Percentiles rank a stretch among this genome's conserved stretches.
Evolutionary conservation across 2,113 vertebrate genomes (phyloP).

Genomic region (Corythornis madagascariensis): DNA sequence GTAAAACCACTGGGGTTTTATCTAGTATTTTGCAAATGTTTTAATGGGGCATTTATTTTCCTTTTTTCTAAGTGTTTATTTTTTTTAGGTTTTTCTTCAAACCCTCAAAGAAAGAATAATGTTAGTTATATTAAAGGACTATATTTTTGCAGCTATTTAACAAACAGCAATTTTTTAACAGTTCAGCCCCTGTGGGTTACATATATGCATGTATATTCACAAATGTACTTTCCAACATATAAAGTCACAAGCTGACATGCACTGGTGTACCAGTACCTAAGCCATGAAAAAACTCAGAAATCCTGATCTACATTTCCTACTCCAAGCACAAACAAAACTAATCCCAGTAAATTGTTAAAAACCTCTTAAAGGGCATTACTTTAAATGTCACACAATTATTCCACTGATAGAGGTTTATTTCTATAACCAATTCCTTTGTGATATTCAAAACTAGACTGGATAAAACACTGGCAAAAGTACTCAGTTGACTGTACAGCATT

Average conservation of each 20-base stretch:
- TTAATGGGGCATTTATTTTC: not conserved
- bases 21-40: not conserved
- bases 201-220: too few relatives aligned
- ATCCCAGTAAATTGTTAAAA: not conserved
- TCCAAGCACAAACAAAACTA: not conserved
- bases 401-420: not conserved
- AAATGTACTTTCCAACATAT: not conserved
- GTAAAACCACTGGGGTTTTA: not conserved
- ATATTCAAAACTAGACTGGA: not conserved
- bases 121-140: not conserved
- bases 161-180: not conserved
- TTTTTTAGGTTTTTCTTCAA: not conserved
- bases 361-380: not conserved
- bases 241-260: not conserved
- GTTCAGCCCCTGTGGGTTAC: accelerated
- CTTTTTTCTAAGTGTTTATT: not conserved
- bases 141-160: not conserved
- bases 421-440: not conserved
- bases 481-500: not conserved
- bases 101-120: not conserved
- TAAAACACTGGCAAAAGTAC: not conserved
- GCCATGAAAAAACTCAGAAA: not conserved
- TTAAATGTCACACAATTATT: slow-evolving; percentile 7
- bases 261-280: not conserved
- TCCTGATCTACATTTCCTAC: not conserved